Conservation (phyloP, 2,113 vertebrate species). For the Cnemophilus loriae region DNA sequence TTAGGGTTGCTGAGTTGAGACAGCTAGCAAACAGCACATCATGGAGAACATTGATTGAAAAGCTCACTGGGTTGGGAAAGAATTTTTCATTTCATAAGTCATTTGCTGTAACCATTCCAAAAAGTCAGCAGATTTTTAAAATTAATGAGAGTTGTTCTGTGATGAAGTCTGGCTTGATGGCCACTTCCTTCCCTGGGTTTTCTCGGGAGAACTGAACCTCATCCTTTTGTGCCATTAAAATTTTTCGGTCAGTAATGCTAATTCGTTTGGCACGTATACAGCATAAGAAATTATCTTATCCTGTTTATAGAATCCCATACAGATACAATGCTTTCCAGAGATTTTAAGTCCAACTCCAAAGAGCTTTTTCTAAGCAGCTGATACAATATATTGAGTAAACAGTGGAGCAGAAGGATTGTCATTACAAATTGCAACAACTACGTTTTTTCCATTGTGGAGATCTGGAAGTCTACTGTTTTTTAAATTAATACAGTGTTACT, state of each 20-base stretch:
- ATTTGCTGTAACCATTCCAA: conserved; percentile 64
- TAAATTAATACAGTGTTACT: not conserved
- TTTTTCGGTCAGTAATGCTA: conserved; percentile 11
- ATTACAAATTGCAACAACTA: not conserved
- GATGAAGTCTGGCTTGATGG: conserved; percentile 39
- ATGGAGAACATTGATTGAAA: conserved; percentile 52
- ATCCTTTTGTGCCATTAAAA: not conserved
- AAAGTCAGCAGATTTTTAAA: conserved; percentile 61
- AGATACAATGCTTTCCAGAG: not conserved
- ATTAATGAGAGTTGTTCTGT: conserved; percentile 35
- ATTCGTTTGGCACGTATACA: not conserved
- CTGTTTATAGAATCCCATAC: not conserved
- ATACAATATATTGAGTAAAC: not conserved
- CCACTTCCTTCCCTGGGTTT: not conserved
- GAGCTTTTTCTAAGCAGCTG: not conserved
- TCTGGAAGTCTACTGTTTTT: not conserved
- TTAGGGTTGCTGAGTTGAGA: conserved; percentile 46
- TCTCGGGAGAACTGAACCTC: not conserved
- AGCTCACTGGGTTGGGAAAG: conserved; percentile 58
- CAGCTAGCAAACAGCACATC: conserved; percentile 60
- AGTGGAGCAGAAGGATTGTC: not conserved
- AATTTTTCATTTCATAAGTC: conserved; percentile 66
- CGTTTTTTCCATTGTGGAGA: not conserved
- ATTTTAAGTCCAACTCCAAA: not conserved
- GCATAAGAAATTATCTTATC: not conserved